phyloP scores from a whole-genome alignment of 2,888 invertebrate genomes.

The Apamea crenata region DNA sequence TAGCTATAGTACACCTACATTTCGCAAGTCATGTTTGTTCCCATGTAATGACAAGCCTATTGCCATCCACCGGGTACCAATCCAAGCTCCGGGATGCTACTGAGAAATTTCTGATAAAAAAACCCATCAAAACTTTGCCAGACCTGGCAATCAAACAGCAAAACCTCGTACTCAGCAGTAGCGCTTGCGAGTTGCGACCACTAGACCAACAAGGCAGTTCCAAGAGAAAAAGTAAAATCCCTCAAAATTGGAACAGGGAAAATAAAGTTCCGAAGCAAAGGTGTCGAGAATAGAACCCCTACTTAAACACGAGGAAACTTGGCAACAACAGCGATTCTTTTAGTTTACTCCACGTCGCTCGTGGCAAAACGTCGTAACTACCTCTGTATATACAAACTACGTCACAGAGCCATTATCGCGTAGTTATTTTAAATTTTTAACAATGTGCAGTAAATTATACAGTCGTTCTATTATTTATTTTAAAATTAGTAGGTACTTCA shows the following conservation, averaged over 20 bases:
- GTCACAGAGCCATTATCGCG: slow-evolving; percentile 12
- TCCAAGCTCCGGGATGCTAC: background rate
- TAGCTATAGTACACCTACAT: background rate
- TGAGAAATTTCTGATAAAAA: background rate
- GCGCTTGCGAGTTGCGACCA: background rate
- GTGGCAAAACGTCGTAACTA: slow-evolving; percentile 7
- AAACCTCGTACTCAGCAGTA: background rate
- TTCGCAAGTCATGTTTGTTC: background rate
- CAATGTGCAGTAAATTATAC: slow-evolving; percentile 31
- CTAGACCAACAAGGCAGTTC: background rate
- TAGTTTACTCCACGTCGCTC: slow-evolving; percentile 8
- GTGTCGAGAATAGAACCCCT: slow-evolving; percentile 41
- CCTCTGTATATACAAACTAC: slow-evolving; percentile 29
- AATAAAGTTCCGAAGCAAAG: slow-evolving; percentile 31
- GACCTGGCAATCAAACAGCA: background rate
- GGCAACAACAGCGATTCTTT: slow-evolving; percentile 48
- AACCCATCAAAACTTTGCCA: background rate
- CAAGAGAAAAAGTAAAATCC: background rate
- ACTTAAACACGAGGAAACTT: slow-evolving; percentile 49
- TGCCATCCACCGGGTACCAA: background rate
- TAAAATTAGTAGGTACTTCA: background rate
- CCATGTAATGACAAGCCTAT: too few relatives aligned
- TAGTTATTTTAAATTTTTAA: slow-evolving; percentile 28
- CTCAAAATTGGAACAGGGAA: slow-evolving; percentile 24
- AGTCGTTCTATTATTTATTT: slow-evolving; percentile 12